phyloP scores from a whole-genome alignment of 2,797 vertebrate genomes.

The Gadopsis bispinosus region DNA sequence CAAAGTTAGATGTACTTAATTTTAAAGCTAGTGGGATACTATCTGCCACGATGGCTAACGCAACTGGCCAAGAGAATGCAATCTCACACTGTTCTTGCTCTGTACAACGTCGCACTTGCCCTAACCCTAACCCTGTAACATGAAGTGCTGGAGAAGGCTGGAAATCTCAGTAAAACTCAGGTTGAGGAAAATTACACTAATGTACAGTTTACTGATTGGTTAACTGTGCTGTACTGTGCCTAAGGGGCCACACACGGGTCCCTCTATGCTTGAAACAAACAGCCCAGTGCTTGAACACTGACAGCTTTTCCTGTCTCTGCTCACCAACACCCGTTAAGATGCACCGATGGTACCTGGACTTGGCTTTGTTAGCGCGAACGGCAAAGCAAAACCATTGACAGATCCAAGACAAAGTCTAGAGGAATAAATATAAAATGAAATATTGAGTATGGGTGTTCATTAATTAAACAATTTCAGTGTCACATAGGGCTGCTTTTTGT shows the following conservation, averaged over 20 bases:
- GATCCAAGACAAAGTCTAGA: conserved; percentile 8
- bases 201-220: too few relatives aligned
- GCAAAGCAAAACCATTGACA: not conserved
- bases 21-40: too few relatives aligned
- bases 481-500: not conserved
- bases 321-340: not conserved
- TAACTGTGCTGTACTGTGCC: too few relatives aligned
- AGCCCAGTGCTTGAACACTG: not conserved
- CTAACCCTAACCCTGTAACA: too few relatives aligned
- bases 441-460: not conserved
- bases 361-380: conserved; percentile 2
- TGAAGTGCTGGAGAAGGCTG: too few relatives aligned
- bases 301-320: not conserved
- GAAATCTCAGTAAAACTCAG: too few relatives aligned
- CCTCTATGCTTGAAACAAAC: not conserved
- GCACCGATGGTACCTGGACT: not conserved
- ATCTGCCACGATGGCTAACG: too few relatives aligned
- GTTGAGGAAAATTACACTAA: too few relatives aligned
- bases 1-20: too few relatives aligned
- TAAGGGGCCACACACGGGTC: not conserved
- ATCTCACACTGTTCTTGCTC: too few relatives aligned
- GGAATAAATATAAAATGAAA: not conserved
- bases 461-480: not conserved
- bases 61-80: too few relatives aligned
- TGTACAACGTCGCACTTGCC: too few relatives aligned